These are phyloP conservation scores for Melospiza melodia DNA, from an alignment of 2,113 vertebrate genomes.

Conservation along the genomic window DNA sequence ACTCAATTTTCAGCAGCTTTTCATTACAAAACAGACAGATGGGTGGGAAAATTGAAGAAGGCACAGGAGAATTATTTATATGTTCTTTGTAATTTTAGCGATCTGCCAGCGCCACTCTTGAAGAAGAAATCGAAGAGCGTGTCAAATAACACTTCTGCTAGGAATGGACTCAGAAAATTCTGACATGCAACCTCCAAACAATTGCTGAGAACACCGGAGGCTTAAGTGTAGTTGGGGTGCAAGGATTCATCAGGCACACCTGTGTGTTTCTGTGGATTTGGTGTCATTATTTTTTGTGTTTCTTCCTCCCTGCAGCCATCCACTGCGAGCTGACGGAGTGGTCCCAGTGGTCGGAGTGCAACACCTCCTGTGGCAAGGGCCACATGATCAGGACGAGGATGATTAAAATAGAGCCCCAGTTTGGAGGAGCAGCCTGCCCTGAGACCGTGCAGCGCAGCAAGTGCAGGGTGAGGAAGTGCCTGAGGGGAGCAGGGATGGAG, in stretches of 20 bases:
- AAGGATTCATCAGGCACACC: not conserved
- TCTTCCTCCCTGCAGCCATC: constrained; percentile 75
- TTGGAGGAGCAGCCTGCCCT: constrained; percentile 88
- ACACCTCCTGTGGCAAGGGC: constrained; percentile 96
- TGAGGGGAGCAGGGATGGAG: constrained; percentile 82
- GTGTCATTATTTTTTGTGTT: not conserved
- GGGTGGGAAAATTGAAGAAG: not conserved
- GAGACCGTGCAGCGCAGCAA: constrained; percentile 93
- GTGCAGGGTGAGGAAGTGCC: constrained; percentile 92
- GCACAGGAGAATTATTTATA: not conserved
- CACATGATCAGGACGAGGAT: constrained; percentile 91
- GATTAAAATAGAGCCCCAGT: constrained; percentile 92
- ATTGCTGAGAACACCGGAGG: not conserved
- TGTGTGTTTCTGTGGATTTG: not conserved
- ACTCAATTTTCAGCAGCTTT: constrained; percentile 11
- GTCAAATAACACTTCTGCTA: not conserved
- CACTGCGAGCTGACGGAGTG: constrained; percentile 91
- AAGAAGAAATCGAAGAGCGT: not conserved
- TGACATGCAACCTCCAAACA: not conserved
- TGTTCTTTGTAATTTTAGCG: not conserved
- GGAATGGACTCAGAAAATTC: not conserved
- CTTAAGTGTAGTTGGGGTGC: not conserved
- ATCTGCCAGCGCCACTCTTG: not conserved
- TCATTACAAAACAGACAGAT: not conserved
- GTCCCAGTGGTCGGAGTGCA: constrained; percentile 97